Conservation (phyloP, 2,797 vertebrate genomes). For the Perodicticus potto region DNA sequence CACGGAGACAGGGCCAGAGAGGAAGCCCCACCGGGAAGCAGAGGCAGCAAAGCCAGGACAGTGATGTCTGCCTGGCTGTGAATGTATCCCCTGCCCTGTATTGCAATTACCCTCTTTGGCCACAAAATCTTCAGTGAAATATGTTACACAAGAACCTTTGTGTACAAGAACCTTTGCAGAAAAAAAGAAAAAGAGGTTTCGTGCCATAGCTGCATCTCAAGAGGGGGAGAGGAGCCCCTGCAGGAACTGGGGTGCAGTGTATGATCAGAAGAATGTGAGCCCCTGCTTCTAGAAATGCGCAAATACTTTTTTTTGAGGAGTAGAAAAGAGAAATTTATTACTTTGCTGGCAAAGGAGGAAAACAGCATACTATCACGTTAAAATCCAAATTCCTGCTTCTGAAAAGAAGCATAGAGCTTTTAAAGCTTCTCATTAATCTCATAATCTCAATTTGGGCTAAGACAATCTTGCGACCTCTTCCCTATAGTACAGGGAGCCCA, state of each 20-base stretch:
- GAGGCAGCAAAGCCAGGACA: neutral
- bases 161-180: neutral
- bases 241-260: neutral
- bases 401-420: too few relatives aligned
- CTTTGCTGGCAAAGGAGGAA: too few relatives aligned
- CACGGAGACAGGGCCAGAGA: neutral
- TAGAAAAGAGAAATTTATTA: too few relatives aligned
- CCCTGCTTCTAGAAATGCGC: too few relatives aligned
- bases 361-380: too few relatives aligned
- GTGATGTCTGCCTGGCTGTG: neutral
- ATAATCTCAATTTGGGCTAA: too few relatives aligned
- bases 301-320: too few relatives aligned
- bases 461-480: too few relatives aligned
- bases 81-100: neutral
- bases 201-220: neutral
- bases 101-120: neutral
- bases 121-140: conserved; percentile 17
- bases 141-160: neutral
- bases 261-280: neutral
- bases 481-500: too few relatives aligned
- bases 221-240: neutral
- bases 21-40: neutral
- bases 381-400: too few relatives aligned
- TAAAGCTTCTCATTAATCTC: too few relatives aligned
- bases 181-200: neutral